Evolutionary conservation across 2,888 invertebrate genomes (phyloP), one percentile per base, ranked within the genome.

Genomic region (Cantharis rufa): DNA sequence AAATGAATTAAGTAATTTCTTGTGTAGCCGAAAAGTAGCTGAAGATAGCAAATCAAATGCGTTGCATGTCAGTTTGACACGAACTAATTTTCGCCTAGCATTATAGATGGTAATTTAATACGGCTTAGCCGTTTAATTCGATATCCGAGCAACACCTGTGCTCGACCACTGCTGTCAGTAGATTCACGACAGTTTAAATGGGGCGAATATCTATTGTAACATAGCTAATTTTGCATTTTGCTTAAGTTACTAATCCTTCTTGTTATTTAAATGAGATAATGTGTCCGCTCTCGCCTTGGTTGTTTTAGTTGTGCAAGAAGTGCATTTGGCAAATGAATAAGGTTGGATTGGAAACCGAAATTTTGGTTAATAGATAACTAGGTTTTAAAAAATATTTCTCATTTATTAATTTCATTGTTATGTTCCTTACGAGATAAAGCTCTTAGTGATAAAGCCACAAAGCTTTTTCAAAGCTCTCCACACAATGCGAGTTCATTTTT

Each of bases 21-120:
- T 21, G 3, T 72, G 27, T 21, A 10, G 28, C 27, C 15, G n/a
- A 62, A 63, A 64, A 64, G 66, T 48, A 15, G 68, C 62, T 21
- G 62, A 66, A 62, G 75, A 27, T 18, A 32, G 18, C 21, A 72
- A 76, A 70, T 72, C 73, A 73, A 77, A 73, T 77, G n/a, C 77
- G 73, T 64, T 61, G 32, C 77, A n/a, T 74, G 77, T 74, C 77
- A 68, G 62, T 77, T 73, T 73, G 80, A 80, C 81, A 79, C 78
- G 71, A 78, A 79, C 82, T 81, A 81, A 82, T 82, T 82, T 81
- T 72, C 81, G 80, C 73, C 75, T 75, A 74, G 72, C 76, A 81
- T 79, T 81, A 81, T 81, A 75, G 77, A 82, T 82, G 81, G 81
- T 81, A 82, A 81, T 82, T 81, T 82, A 81, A 82, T 81, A 78